phyloP scores from a whole-genome alignment of 2,888 invertebrate genomes.

The Orthonevra nobilis region DNA sequence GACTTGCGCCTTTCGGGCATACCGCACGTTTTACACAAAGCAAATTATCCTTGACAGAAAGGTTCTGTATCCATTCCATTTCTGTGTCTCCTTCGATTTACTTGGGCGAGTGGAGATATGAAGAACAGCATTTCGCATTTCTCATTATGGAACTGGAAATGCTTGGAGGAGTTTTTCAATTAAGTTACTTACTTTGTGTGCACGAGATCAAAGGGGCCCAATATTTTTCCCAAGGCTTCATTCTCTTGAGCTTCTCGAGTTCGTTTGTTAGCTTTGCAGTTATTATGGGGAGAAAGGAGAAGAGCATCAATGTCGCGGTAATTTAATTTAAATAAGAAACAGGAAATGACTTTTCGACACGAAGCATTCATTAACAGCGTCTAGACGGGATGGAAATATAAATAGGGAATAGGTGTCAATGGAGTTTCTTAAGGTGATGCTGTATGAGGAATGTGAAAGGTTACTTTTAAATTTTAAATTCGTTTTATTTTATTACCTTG shows the following conservation, averaged over 20 bases:
- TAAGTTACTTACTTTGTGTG: conserved; percentile 40
- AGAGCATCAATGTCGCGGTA: conserved; percentile 21
- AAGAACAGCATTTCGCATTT: conserved; percentile 18
- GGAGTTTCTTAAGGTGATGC: too few relatives aligned
- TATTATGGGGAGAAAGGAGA: conserved; percentile 3
- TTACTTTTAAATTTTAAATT: too few relatives aligned
- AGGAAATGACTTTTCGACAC: conserved; percentile 42
- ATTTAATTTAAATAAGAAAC: conserved; percentile 59
- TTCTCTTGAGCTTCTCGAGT: conserved; percentile 13
- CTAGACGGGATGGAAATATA: conserved; percentile 50
- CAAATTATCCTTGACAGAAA: conserved; percentile 30
- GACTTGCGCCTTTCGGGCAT: conserved; percentile 1
- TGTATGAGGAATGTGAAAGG: too few relatives aligned
- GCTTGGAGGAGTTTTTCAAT: conserved; percentile 53
- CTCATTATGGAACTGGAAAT: conserved; percentile 38
- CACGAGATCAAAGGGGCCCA: conserved; percentile 58
- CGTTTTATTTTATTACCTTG: too few relatives aligned
- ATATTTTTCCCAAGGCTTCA: conserved; percentile 21
- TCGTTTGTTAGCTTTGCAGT: not conserved
- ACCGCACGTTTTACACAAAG: not conserved
- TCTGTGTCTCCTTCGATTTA: not conserved
- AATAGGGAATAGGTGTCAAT: conserved; percentile 23
- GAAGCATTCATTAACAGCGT: conserved; percentile 50
- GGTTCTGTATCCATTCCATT: not conserved
- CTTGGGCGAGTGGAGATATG: not conserved